Evolutionary conservation across 2,888 invertebrate species (phyloP), one percentile per base, ranked within the genome.

Genomic region (Xestia xanthographa): DNA sequence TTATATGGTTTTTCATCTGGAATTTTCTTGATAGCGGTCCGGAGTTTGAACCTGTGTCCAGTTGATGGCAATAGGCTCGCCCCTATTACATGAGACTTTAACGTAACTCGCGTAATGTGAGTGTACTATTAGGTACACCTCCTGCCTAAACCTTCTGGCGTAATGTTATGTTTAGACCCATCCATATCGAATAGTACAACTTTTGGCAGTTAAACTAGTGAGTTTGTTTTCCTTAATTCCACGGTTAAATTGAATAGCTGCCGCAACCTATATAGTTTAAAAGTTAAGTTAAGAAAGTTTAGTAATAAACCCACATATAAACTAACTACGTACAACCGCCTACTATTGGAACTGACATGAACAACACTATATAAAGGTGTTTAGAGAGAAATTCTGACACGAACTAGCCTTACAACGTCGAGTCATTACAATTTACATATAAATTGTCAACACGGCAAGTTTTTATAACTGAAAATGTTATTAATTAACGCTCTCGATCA

Each of bases 331-430:
- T 60, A 29, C 17, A 70, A n/a, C 6, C 5, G 2, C n/a, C n/a
- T 26, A 62, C 9, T 6, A 50, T 58, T 5, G 9, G 5, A 50
- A 60, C 14, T 11, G 26, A 38, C 77, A 14, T n/a, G 17, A 76
- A 68, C 22, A 76, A 68, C 22, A 76, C 22, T 6, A 17, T n/a
- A 26, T 53, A 53, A 76, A 77, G 34, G 20, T 20, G 29, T 48
- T 34, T 17, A 53, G 6, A 43, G 29, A 9, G 45, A 75, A 34
- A 60, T 58, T 50, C 26, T 50, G 17, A 11, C 41, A 34, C 20
- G n/a, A 69, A 56, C n/a, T 12, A 43, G 5, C 71, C 43, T 50
- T 41, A 26, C 3, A 41, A 26, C 29, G 9, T 29, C n/a, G 11
- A 58, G 29, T 58, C 58, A 29, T 29, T 5, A 29, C 29, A 58